These are phyloP conservation scores for Panagrolaimus sp. DNA, from an alignment of 1,140 invertebrate genomes.

Conservation along the genomic window DNA sequence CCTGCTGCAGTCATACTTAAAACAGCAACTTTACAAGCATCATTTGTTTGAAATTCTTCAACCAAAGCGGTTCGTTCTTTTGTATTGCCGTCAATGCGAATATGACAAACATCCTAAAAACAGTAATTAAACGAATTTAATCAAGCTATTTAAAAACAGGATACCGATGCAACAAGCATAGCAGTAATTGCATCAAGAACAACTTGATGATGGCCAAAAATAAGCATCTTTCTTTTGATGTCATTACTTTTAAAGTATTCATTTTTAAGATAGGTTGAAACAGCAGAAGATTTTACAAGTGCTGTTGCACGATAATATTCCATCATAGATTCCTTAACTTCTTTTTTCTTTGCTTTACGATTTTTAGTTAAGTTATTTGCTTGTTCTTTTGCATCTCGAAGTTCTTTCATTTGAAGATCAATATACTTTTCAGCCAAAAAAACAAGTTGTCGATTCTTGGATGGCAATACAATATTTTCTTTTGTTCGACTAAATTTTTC, in stretches of 20 bases:
- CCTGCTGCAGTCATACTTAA: conserved; percentile 87
- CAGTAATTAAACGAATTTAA: conserved; percentile 47
- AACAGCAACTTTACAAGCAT: conserved; percentile 70
- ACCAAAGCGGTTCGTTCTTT: conserved; percentile 65
- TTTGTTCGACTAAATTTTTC: conserved; percentile 71
- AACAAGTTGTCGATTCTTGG: conserved; percentile 78
- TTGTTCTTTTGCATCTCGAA: conserved; percentile 37
- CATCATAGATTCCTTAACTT: conserved; percentile 64
- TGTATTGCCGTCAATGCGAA: conserved; percentile 80
- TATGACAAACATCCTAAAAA: conserved; percentile 61
- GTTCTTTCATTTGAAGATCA: conserved; percentile 39
- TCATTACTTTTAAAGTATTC: conserved; percentile 68
- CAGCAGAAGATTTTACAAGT: conserved; percentile 71
- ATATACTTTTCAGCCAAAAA: conserved; percentile 65
- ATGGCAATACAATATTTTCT: conserved; percentile 71
- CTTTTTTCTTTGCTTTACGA: conserved; percentile 19
- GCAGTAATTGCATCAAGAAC: conserved; percentile 38
- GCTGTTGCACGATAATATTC: conserved; percentile 78
- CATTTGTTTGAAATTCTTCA: conserved; percentile 75
- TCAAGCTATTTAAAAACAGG: conserved; percentile 1
- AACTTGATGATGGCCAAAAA: conserved; percentile 82
- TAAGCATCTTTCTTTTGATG: conserved; percentile 73
- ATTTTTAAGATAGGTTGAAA: conserved; percentile 66
- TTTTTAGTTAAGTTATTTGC: too few species aligned
- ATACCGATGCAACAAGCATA: conserved; percentile 20